phyloP scores from a whole-genome alignment of 2,888 invertebrate genomes.

The Tinea pellionella region DNA sequence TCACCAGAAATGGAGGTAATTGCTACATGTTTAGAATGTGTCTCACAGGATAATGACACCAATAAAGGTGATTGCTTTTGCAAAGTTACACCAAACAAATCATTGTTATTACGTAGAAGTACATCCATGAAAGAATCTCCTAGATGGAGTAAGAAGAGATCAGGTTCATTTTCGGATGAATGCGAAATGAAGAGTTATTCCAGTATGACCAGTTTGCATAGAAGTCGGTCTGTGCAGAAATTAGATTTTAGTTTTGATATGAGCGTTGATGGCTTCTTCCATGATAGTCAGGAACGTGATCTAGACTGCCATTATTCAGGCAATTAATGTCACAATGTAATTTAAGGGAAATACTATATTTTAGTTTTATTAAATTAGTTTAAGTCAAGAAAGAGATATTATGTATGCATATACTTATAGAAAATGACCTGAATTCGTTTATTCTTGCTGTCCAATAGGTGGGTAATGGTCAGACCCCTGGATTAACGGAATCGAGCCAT shows the following conservation, averaged over 20 bases:
- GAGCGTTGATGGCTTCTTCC: conserved; percentile 59
- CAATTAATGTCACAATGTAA: conserved; percentile 7
- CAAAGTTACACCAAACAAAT: conserved; percentile 43
- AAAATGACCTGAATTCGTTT: too few relatives aligned
- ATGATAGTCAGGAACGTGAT: conserved; percentile 46
- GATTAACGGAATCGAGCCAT: too few relatives aligned
- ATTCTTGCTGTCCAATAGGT: too few relatives aligned
- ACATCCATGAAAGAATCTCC: conserved; percentile 54
- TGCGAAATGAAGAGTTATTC: conserved; percentile 37
- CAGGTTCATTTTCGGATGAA: conserved; percentile 36
- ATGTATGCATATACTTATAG: too few relatives aligned
- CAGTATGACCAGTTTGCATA: conserved; percentile 50
- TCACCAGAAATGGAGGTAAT: conserved; percentile 51
- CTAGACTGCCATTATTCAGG: conserved; percentile 16
- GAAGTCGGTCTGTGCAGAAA: conserved; percentile 61
- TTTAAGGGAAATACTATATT: conserved; percentile 7
- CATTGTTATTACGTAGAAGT: conserved; percentile 38
- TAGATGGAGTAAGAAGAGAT: conserved; percentile 34
- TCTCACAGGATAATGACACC: conserved; percentile 24
- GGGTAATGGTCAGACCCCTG: too few relatives aligned
- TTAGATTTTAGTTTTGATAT: conserved; percentile 66
- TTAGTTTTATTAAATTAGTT: not conserved
- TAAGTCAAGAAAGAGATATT: too few relatives aligned
- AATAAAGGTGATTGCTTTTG: conserved; percentile 39
- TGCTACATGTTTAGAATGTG: conserved; percentile 49